Evolutionary conservation across 2,888 invertebrate genomes (phyloP), one percentile per base, ranked within the genome.

Genomic region (Endotricha flammealis): DNA sequence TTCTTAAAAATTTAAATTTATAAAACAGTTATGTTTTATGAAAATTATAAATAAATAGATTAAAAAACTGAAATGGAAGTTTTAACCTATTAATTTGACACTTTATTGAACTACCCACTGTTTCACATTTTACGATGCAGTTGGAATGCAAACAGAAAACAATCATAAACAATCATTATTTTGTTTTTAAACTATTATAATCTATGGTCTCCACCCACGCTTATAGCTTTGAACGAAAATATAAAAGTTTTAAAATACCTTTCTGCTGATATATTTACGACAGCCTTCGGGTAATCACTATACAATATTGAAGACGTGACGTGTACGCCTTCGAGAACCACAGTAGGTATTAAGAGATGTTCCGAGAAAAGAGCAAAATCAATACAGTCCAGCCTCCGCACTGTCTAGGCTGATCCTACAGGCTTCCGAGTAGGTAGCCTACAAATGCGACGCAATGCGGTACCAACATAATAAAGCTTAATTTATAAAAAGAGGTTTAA

Each of bases 301-400:
- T n/a, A n/a, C n/a, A n/a, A n/a, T n/a, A n/a, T n/a, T n/a, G n/a
- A n/a, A n/a, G n/a, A n/a, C n/a, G n/a, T n/a, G n/a, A n/a, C n/a
- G n/a, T n/a, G n/a, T n/a, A n/a, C n/a, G n/a, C 2, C 10, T 12
- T 12, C 27, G 27, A 8, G 7, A 20, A 20, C n/a, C n/a, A n/a
- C n/a, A n/a, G n/a, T 20, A 20, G 16, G 16, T 16, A 4, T 20
- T 10, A 9, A 25, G 14, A 32, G 22, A 30, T 31, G 10, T 25
- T 9, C 8, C 29, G 32, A 32, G 31, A 45, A 32, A 31, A 37
- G 42, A 44, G 39, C 29, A 41, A 43, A 50, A 57, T 55, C 52
- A 41, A 58, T 54, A 53, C 34, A 32, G 35, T 32, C 32, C 46
- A 46, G 42, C 42, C 49, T 52, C 50, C 49, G 39, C 31, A 34